Percentiles rank a stretch among this genome's conserved stretches.
These are phyloP conservation scores for Palaemon carinicauda DNA, from an alignment of 1,140 invertebrate genomes.

Conservation along the genomic window DNA sequence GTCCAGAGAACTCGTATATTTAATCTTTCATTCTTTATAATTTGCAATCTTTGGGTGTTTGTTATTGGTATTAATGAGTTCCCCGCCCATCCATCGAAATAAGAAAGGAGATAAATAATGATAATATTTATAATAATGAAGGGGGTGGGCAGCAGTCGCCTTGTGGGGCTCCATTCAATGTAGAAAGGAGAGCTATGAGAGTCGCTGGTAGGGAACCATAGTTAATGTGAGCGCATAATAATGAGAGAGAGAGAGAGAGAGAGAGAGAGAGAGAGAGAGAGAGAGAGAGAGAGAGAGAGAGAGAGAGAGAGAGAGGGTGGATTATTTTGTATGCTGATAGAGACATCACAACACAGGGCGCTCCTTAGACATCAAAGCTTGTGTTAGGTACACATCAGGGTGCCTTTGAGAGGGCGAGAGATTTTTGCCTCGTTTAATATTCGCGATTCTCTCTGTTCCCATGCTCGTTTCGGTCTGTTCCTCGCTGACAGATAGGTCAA, in stretches of 20 bases:
- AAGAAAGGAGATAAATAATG: too few relatives aligned
- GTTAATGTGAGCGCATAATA: constrained; percentile 22
- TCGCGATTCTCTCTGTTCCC: constrained; percentile 21
- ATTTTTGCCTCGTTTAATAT: constrained; percentile 42
- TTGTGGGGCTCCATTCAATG: constrained; percentile 17
- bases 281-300: constrained; percentile 48
- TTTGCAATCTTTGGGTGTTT: too few relatives aligned
- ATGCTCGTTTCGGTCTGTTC: too few relatives aligned
- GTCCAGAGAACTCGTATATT: too few relatives aligned
- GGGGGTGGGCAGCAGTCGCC: neutral
- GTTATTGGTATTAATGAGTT: too few relatives aligned
- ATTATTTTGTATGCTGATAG: constrained; percentile 56
- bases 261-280: constrained; percentile 47
- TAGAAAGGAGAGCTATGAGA: neutral
- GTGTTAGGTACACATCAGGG: constrained; percentile 44
- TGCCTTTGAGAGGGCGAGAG: neutral
- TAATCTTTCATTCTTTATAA: too few relatives aligned
- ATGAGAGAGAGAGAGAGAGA: constrained; percentile 44
- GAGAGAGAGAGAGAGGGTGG: constrained; percentile 46
- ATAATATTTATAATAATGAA: neutral
- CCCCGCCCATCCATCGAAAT: too few relatives aligned
- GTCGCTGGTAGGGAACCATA: constrained; percentile 29
- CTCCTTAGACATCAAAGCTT: constrained; percentile 43
- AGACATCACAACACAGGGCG: constrained; percentile 51
- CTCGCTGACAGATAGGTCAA: too few relatives aligned